Conservation (phyloP, 2,888 invertebrate genomes). For the Anoncus sp. region DNA sequence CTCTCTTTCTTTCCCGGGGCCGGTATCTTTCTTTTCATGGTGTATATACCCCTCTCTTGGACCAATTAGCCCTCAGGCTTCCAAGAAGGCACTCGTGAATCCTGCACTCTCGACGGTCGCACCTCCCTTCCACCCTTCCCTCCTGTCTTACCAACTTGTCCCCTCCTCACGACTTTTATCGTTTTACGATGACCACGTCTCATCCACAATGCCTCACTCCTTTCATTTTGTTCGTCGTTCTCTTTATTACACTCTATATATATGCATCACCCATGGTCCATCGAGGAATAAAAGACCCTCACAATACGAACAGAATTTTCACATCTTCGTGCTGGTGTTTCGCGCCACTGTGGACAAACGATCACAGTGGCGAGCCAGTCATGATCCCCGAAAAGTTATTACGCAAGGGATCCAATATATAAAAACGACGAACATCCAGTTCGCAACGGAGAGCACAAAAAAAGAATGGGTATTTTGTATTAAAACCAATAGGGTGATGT, state of each 20-base stretch:
- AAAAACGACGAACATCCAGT: not conserved
- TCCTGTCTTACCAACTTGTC: no score
- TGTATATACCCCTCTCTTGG: conserved; percentile 62
- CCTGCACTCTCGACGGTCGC: conserved; percentile 43
- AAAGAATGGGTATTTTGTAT: not conserved
- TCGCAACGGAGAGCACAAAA: not conserved
- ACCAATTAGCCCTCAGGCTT: conserved; percentile 81
- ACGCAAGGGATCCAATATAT: no score
- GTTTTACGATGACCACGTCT: conserved; percentile 68
- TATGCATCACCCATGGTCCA: not conserved
- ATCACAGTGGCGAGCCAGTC: no score
- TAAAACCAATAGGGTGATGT: not conserved
- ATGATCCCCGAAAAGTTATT: not conserved
- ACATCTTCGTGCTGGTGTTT: not conserved
- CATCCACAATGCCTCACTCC: conserved; percentile 59
- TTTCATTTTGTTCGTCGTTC: conserved; percentile 49
- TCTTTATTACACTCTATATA: not conserved
- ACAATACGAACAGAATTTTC: not conserved
- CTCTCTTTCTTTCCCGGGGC: conserved; percentile 19
- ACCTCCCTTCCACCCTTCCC: conserved; percentile 43
- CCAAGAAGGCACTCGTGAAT: conserved; percentile 75
- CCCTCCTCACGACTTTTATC: conserved; percentile 67
- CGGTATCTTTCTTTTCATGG: conserved; percentile 51
- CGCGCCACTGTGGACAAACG: not conserved
- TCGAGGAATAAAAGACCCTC: not conserved